Evolutionary conservation across 2,113 vertebrate genomes (phyloP).

Genomic region (Antechinus stuartii): DNA sequence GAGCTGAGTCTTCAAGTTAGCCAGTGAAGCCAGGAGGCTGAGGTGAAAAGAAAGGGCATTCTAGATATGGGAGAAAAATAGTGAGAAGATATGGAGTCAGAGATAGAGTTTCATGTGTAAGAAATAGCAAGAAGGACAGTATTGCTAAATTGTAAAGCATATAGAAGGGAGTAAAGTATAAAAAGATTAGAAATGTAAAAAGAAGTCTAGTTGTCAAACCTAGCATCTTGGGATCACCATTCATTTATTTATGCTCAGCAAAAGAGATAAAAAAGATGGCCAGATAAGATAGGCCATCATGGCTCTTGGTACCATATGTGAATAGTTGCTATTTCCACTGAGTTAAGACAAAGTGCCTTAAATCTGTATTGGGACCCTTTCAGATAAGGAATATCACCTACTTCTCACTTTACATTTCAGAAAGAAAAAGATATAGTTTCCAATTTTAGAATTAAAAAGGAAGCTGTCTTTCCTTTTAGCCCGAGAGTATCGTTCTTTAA

Average conservation of each 20-base stretch:
- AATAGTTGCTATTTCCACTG: not conserved
- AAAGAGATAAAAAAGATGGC: not conserved
- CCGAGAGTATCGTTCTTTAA: not conserved
- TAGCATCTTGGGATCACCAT: not conserved
- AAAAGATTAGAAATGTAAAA: not conserved
- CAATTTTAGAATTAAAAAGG: not conserved
- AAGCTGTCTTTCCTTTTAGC: too few relatives aligned
- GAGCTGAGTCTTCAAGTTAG: too few relatives aligned
- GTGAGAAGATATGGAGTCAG: not conserved
- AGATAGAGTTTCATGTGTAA: not conserved
- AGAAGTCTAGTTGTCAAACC: too few relatives aligned
- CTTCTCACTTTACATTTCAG: too few relatives aligned
- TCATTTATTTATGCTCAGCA: not conserved
- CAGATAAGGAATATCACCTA: not conserved
- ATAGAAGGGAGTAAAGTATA: not conserved
- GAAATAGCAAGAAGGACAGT: not conserved
- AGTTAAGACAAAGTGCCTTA: not conserved
- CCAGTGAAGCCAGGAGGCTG: too few relatives aligned
- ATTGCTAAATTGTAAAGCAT: not conserved
- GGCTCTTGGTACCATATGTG: not conserved
- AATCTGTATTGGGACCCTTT: not conserved
- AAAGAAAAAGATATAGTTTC: not conserved
- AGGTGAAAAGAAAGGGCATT: not conserved
- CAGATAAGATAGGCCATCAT: not conserved
- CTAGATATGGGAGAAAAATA: not conserved